A percentile compares a stretch with the other conserved stretches of the same genome.
Conservation (phyloP, 2,113 vertebrate genomes). For the Solenodon paradoxus region DNA sequence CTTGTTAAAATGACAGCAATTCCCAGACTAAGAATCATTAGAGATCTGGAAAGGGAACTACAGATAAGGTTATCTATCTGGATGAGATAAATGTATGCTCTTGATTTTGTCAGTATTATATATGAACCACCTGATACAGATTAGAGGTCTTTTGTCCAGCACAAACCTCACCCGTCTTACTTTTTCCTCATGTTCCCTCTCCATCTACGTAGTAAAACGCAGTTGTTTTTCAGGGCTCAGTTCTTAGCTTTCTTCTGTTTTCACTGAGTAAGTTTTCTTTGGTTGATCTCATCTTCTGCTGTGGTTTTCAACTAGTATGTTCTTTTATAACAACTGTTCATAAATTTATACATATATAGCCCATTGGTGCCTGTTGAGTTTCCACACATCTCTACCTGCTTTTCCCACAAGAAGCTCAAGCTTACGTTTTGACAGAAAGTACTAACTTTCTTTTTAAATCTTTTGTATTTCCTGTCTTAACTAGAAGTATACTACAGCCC, state of each 20-base stretch:
- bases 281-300: not conserved
- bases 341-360: not conserved
- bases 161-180: not conserved
- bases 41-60: not conserved
- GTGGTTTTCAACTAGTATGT: not conserved
- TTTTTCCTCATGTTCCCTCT: not conserved
- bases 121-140: not conserved
- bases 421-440: not conserved
- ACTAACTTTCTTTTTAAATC: not conserved
- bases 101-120: not conserved
- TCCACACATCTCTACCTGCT: not conserved
- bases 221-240: not conserved
- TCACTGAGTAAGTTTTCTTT: not conserved
- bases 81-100: not conserved
- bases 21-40: not conserved
- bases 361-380: not conserved
- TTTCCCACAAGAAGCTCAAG: conserved; percentile 7
- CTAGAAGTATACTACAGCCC: not conserved
- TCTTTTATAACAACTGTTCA: not conserved
- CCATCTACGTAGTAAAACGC: not conserved
- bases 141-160: not conserved
- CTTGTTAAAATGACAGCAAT: not conserved
- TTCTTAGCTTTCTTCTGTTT: conserved; percentile 17
- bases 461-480: not conserved
- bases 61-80: not conserved